Base-by-base conservation (phyloP, 2,113 vertebrate species). In the Brachirus orientalis region DNA sequence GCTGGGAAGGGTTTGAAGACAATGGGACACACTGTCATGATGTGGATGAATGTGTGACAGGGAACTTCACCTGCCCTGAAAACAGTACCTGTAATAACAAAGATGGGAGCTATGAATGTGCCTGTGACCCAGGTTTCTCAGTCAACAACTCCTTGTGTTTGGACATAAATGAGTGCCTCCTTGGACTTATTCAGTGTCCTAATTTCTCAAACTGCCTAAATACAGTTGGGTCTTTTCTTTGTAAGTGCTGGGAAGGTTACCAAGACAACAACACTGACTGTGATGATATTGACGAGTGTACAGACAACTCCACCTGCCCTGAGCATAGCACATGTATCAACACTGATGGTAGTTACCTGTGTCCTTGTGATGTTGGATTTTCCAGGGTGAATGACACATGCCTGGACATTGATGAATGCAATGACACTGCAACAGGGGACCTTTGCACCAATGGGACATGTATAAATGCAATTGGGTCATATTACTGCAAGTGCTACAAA, bases 141-240 rank as follows among this genome's bases (percentile, higher is more conserved):
- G 64, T 66, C 17, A 92, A 93, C 13, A 38, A 41, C 43, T 90
- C 86, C 3, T 40, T 85, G n/a, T 95, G 94, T 75, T 67, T 85
- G 48, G 94, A 95, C 41, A 37, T 93, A 38, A 79, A 95, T 44
- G 94, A 95, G 82, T 95, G 94, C 63, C 48, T 68, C 12, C 72
- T 85, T 10, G 63, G 63, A 1, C 68, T 80, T 19, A 70, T 64
- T 11, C 72, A 38, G 58, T 93, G 93, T 57, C 88, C 89, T 12
- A 63, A 89, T 60, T 87, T 79, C 45, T 91, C 91, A 14, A 63
- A 54, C 41, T 95, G 94, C 80, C 43, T 76, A 2, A 95, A 95
- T 63, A 91, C 86, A 40, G 28, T 82, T 10, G 94, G 94, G 17
- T 90, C 88, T 14, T 92, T 85, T 56, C 13, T 76, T 18, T 95